phyloP scores from a whole-genome alignment of 1,140 invertebrate species.

The Leptopilina boulardi region DNA sequence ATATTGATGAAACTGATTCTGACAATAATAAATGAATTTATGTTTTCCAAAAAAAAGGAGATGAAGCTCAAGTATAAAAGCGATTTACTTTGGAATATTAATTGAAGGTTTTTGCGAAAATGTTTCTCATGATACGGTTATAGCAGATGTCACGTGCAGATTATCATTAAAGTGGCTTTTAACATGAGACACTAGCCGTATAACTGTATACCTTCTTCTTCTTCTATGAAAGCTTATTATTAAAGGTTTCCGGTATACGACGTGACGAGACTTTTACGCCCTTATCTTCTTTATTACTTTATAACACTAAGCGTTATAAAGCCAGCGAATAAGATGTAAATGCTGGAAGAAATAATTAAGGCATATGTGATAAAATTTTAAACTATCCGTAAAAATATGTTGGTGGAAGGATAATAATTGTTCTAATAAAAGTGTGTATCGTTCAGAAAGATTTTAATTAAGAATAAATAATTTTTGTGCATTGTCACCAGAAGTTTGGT shows the following conservation, averaged over 20 bases:
- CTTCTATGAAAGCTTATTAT: constrained; percentile 22
- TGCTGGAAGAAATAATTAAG: not conserved
- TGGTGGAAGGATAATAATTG: not conserved
- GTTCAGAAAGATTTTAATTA: no score
- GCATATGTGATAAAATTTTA: not conserved
- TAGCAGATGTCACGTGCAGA: constrained; percentile 9
- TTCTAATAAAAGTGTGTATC: not conserved
- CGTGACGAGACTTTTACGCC: not conserved
- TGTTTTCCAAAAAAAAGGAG: not conserved
- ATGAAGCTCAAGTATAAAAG: not conserved
- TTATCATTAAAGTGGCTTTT: constrained; percentile 18
- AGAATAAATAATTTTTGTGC: no score
- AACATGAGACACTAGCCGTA: not conserved
- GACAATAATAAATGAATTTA: not conserved
- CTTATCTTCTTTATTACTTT: constrained; percentile 15
- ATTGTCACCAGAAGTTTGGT: no score
- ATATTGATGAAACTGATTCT: not conserved
- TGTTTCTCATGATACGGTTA: not conserved
- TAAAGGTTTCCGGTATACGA: constrained; percentile 5
- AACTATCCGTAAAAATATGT: not conserved
- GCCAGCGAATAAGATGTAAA: not conserved
- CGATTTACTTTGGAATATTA: not conserved
- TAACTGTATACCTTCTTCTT: not conserved
- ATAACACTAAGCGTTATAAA: not conserved
- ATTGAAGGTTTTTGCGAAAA: not conserved